These are phyloP conservation scores for Tetragonisca angustula DNA, from an alignment of 2,888 invertebrate species.

Conservation along the genomic window DNA sequence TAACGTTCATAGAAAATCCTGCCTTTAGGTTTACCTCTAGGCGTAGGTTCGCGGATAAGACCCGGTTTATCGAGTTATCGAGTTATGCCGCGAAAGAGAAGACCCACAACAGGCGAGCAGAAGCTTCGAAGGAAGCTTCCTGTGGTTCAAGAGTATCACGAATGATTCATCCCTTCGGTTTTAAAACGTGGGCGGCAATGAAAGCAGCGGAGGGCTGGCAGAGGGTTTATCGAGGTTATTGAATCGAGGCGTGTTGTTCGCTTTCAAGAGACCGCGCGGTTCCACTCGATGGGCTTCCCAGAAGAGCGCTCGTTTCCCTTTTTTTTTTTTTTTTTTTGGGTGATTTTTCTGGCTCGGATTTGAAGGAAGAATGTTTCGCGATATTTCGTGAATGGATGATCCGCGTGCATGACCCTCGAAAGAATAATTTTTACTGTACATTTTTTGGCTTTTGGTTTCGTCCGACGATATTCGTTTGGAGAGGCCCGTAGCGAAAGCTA, in stretches of 20 bases:
- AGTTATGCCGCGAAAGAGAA: slow-evolving; percentile 60
- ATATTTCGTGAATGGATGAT: neutral
- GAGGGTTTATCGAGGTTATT: slow-evolving; percentile 56
- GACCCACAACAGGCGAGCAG: slow-evolving; percentile 39
- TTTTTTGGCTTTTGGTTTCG: too few species aligned
- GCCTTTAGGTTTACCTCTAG: slow-evolving; percentile 65
- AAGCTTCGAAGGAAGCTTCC: slow-evolving; percentile 38
- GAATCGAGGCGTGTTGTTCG: slow-evolving; percentile 36
- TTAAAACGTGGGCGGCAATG: slow-evolving; percentile 43
- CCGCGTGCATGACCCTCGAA: too few species aligned
- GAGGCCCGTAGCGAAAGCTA: too few species aligned
- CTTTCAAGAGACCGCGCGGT: slow-evolving; percentile 15
- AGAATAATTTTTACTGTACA: too few species aligned
- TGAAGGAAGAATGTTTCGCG: neutral
- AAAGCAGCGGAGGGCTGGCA: slow-evolving; percentile 15
- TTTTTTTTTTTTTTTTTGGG: too few species aligned
- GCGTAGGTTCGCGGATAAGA: slow-evolving; percentile 56
- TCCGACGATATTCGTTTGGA: too few species aligned
- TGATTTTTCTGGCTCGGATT: neutral
- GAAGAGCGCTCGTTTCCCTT: neutral
- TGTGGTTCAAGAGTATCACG: slow-evolving; percentile 15
- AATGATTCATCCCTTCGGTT: slow-evolving; percentile 56
- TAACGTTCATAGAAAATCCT: neutral
- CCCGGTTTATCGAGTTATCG: slow-evolving; percentile 69
- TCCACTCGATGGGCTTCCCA: neutral